Conservation (phyloP, 2,888 invertebrate genomes). For the Trichopoda pennipes region DNA sequence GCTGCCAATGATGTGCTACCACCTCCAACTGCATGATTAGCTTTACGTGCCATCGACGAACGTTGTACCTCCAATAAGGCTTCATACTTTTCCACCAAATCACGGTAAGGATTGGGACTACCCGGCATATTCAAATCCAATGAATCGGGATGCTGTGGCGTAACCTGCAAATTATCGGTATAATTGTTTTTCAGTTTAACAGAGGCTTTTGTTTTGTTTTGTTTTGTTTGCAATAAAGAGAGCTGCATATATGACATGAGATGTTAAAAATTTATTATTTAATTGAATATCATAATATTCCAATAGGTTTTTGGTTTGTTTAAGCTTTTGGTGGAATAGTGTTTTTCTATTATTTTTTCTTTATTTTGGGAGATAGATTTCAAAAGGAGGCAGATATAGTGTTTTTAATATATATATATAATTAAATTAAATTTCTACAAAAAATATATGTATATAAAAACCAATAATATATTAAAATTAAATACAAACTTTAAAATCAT, state of each 20-base stretch:
- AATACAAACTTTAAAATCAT: slow-evolving; percentile 67
- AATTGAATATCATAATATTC: background rate
- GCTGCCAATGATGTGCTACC: slow-evolving; percentile 81
- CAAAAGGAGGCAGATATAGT: slow-evolving; percentile 7
- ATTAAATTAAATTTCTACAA: background rate
- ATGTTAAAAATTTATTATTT: slow-evolving; percentile 35
- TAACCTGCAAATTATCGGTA: slow-evolving; percentile 71
- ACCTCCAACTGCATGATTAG: slow-evolving; percentile 81
- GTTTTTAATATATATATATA: slow-evolving; percentile 7
- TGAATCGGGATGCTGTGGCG: slow-evolving; percentile 72
- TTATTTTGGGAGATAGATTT: slow-evolving; percentile 7
- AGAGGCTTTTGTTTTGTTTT: slow-evolving; percentile 33
- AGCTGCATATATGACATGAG: slow-evolving; percentile 47
- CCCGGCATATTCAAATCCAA: slow-evolving; percentile 78
- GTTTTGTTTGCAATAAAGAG: slow-evolving; percentile 10
- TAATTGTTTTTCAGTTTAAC: slow-evolving; percentile 68
- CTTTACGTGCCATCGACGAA: slow-evolving; percentile 83
- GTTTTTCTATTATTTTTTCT: background rate
- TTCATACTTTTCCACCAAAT: slow-evolving; percentile 92
- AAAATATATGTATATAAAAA: slow-evolving; percentile 1
- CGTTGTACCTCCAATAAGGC: slow-evolving; percentile 89
- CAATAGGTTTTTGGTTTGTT: background rate
- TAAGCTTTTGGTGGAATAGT: background rate
- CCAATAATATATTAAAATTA: slow-evolving; percentile 33
- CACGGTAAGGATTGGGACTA: slow-evolving; percentile 86